Evolutionary conservation across 2,113 vertebrate species (phyloP).

Genomic region (Tenebrosternarchus preto): DNA sequence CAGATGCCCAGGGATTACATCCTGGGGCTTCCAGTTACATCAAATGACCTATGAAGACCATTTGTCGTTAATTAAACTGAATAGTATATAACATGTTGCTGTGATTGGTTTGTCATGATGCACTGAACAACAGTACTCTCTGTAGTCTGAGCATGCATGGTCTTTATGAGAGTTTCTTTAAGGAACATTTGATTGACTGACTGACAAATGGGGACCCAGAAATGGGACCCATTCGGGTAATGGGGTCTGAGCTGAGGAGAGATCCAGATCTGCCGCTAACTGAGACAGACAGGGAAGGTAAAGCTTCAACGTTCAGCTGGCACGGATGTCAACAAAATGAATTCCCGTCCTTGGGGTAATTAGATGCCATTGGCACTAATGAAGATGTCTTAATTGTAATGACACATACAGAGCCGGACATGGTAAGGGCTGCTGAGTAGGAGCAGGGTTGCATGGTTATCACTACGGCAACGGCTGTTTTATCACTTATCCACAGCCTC

Average conservation of each 20-base stretch:
- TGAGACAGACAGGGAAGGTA: slow-evolving; percentile 27
- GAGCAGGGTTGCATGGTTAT: background rate
- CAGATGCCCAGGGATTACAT: background rate
- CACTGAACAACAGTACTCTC: background rate
- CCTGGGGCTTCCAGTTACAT: background rate
- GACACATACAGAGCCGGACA: slow-evolving; percentile 47
- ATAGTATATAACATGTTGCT: background rate
- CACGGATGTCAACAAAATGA: slow-evolving; percentile 44
- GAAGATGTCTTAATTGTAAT: slow-evolving; percentile 66
- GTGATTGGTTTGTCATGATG: background rate
- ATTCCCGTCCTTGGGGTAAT: slow-evolving; percentile 62
- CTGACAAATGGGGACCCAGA: slow-evolving; percentile 4
- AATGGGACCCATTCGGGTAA: background rate
- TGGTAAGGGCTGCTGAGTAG: slow-evolving; percentile 49
- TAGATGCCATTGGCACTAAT: slow-evolving; percentile 64
- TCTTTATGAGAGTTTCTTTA: slow-evolving; percentile 20
- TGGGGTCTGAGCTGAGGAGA: slow-evolving; percentile 1
- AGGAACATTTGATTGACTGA: slow-evolving; percentile 36
- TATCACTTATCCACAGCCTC: background rate
- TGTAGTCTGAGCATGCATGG: background rate
- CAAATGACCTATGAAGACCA: background rate
- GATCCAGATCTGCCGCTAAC: slow-evolving; percentile 37
- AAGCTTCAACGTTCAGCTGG: slow-evolving; percentile 53
- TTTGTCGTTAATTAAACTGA: background rate
- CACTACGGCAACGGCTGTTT: slow-evolving; percentile 20